Evolutionary conservation across 2,113 vertebrate species (phyloP).

Genomic region (Lagopus leucura): DNA sequence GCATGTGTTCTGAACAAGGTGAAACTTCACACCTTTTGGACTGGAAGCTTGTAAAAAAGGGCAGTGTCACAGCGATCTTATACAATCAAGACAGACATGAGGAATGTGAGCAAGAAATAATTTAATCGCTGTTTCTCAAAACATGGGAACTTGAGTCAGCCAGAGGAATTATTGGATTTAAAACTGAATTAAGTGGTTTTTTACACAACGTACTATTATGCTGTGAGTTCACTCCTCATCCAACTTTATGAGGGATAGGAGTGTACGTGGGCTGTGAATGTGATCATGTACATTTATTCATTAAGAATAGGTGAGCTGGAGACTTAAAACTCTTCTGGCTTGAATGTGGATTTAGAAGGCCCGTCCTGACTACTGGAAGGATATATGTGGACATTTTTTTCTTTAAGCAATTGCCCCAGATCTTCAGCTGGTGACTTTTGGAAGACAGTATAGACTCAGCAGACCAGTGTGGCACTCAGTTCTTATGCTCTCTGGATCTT

Average conservation of each 20-base stretch:
- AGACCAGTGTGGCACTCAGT: fast-evolving
- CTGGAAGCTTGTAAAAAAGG: background rate
- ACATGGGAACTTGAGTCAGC: background rate
- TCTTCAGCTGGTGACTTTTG: background rate
- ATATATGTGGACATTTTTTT: background rate
- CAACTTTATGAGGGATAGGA: background rate
- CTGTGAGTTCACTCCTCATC: background rate
- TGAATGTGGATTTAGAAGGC: background rate
- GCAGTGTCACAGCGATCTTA: background rate
- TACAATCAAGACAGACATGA: background rate
- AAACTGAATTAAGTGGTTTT: conserved; percentile 26
- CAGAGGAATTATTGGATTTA: background rate
- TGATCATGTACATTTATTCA: fast-evolving
- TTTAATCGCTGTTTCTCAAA: conserved; percentile 27
- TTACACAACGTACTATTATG: background rate
- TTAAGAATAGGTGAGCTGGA: background rate
- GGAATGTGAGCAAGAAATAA: conserved; percentile 15
- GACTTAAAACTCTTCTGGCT: background rate
- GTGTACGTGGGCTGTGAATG: background rate
- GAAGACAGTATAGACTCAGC: background rate
- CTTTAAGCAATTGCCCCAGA: background rate
- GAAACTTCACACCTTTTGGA: background rate
- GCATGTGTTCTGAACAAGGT: background rate
- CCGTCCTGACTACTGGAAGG: background rate
- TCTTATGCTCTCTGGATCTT: background rate